These are phyloP conservation scores for Corythoichthys intestinalis DNA, from an alignment of 2,113 vertebrate species.

Conservation along the genomic window DNA sequence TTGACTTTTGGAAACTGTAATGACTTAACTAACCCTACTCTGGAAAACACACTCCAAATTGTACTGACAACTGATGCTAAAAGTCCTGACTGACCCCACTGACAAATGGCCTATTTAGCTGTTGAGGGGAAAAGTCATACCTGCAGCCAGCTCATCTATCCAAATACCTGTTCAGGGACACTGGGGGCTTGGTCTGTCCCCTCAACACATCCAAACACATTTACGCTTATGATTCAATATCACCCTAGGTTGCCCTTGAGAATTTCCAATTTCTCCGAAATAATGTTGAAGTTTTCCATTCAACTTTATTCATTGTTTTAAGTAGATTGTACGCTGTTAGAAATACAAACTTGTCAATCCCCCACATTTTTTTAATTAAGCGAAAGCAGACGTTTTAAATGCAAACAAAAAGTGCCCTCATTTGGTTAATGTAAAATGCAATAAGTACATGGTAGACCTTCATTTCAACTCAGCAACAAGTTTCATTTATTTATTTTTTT, in stretches of 20 bases:
- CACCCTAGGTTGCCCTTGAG: neutral
- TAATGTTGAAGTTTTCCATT: neutral
- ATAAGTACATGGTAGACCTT: neutral
- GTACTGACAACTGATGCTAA: conserved; percentile 43
- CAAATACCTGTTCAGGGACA: conserved; percentile 46
- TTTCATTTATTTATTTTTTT: neutral
- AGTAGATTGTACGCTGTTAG: neutral
- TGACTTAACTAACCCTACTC: conserved; percentile 11
- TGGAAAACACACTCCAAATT: conserved; percentile 36
- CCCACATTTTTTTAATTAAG: neutral
- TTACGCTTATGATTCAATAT: conserved; percentile 2
- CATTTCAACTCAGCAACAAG: neutral
- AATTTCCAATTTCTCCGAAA: neutral
- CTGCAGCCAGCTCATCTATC: conserved; percentile 49
- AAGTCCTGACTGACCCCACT: conserved; percentile 37
- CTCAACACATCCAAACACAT: conserved; percentile 2
- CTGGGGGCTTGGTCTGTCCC: conserved; percentile 19
- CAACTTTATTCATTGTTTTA: neutral
- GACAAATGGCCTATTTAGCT: conserved; percentile 51
- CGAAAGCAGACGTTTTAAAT: no score
- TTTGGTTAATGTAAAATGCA: neutral
- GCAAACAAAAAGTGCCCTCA: neutral
- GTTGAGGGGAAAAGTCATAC: conserved; percentile 38
- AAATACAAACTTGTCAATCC: neutral
- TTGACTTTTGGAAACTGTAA: conserved; percentile 7